Evolutionary conservation across 2,888 invertebrate species (phyloP).

Genomic region (Folsomia manolachei): DNA sequence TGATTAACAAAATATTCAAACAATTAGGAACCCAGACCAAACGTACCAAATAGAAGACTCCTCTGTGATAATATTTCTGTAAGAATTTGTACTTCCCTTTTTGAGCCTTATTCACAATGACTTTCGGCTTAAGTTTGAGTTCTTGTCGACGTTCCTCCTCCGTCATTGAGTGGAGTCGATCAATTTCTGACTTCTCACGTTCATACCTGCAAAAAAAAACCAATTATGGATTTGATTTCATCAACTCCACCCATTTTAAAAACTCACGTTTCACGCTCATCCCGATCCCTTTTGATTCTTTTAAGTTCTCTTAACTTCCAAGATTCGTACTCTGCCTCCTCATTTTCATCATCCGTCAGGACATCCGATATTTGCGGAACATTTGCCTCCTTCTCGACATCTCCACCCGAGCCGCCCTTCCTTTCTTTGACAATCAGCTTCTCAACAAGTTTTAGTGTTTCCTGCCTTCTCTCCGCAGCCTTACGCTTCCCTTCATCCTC

Average conservation of each 20-base stretch:
- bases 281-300: slow-evolving; percentile 91
- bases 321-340: slow-evolving; percentile 87
- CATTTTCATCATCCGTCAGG: slow-evolving; percentile 92
- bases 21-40: too few relatives aligned
- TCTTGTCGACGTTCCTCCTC: slow-evolving; percentile 94
- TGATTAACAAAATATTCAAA: too few relatives aligned
- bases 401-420: slow-evolving; percentile 47
- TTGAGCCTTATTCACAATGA: slow-evolving; percentile 86
- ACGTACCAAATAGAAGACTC: slow-evolving; percentile 87
- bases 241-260: too few relatives aligned
- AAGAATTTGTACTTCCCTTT: slow-evolving; percentile 99
- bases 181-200: slow-evolving; percentile 82
- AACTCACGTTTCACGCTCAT: slow-evolving; percentile 86
- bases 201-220: slow-evolving; percentile 58
- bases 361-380: slow-evolving; percentile 74
- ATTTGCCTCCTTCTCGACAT: slow-evolving; percentile 40
- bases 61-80: slow-evolving; percentile 99
- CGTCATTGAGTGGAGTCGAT: slow-evolving; percentile 85
- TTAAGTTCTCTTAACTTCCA: slow-evolving; percentile 98
- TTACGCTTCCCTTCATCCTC: slow-evolving; percentile 75
- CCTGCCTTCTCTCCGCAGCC: slow-evolving; percentile 80
- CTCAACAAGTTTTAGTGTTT: slow-evolving; percentile 85
- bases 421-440: slow-evolving; percentile 82
- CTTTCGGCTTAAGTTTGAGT: slow-evolving; percentile 83
- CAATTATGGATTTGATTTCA: neutral